Evolutionary conservation across 2,113 vertebrate species (phyloP), one percentile per base, ranked within the genome.

Genomic region (Nothocercus nigrocapillus): DNA sequence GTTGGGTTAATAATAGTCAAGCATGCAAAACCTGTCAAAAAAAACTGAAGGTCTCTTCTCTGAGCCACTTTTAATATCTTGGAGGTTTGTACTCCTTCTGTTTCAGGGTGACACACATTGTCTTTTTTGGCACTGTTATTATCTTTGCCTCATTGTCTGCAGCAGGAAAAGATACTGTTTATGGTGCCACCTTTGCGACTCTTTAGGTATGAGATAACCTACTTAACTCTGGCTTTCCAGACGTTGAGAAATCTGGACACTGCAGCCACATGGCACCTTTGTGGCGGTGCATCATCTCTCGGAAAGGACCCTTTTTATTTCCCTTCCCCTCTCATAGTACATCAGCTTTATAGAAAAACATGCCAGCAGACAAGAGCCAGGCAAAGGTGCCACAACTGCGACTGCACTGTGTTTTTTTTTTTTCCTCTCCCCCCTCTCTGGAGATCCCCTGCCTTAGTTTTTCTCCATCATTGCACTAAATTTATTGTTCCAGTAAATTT

Each of bases 401-500:
- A 44, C 30, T 73, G 51, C 61, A 85, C 15, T 74, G 64, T 75
- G 36, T 91, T 97, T 89, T 82, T 78, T 82, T 78, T 80, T 80
- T 80, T 79, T 36, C 47, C 13, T 92, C 47, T 89, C 73, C 49
- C 66, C 83, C 82, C 61, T 94, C 80, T 97, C 97, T 69, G 93
- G 97, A 96, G 93, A 96, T 94, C 49, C 80, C 88, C 94, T 93
- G 89, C 85, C 93, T 98, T 94, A 96, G 91, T 97, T 98, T 98
- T 97, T 96, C 94, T 96, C 93, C 94, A 85, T 93, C 96, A 97
- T 81, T 93, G 91, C 91, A 90, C 89, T 95, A 95, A 82, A 96
- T 97, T 97, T 97, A 98, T 96, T 97, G 95, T 95, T 97, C 95
- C 93, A 97, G 94, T 95, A 97, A 96, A 94, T 96, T 93, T 97